These are phyloP conservation scores for Euura lappo DNA, from an alignment of 1,140 invertebrate genomes.

Conservation along the genomic window DNA sequence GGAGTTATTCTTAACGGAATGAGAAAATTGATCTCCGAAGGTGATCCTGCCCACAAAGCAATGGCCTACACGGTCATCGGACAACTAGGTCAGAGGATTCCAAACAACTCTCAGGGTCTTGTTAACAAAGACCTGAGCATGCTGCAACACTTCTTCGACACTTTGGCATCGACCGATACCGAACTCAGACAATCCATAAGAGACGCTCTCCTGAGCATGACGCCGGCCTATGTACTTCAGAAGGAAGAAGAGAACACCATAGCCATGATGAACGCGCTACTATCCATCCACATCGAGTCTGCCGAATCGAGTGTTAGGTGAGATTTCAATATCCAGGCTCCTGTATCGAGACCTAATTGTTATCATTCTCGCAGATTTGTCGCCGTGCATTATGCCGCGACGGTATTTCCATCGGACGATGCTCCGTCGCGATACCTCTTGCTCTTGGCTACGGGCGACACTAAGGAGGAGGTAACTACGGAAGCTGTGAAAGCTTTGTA, in stretches of 20 bases:
- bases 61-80: slow-evolving; percentile 81
- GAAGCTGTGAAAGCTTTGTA: slow-evolving; percentile 78
- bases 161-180: slow-evolving; percentile 63
- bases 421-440: slow-evolving; percentile 83
- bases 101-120: slow-evolving; percentile 53
- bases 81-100: slow-evolving; percentile 72
- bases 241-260: slow-evolving; percentile 49
- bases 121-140: slow-evolving; percentile 73
- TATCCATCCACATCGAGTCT: slow-evolving; percentile 54
- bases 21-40: slow-evolving; percentile 54
- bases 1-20: slow-evolving; percentile 55
- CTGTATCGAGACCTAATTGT: neutral
- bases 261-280: slow-evolving; percentile 62
- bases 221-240: slow-evolving; percentile 59
- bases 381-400: slow-evolving; percentile 81
- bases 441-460: slow-evolving; percentile 84
- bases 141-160: slow-evolving; percentile 71
- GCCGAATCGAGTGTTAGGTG: slow-evolving; percentile 49
- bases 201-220: slow-evolving; percentile 66
- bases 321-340: slow-evolving; percentile 15
- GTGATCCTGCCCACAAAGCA: slow-evolving; percentile 67
- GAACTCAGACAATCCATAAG: slow-evolving; percentile 63
- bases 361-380: slow-evolving; percentile 65
- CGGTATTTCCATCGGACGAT: slow-evolving; percentile 81
- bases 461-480: slow-evolving; percentile 77